Evolutionary conservation across 92 coral and sea anemone species (phyloP), one percentile per base, ranked within the genome.

Genomic region (Epizoanthus fatuus): DNA sequence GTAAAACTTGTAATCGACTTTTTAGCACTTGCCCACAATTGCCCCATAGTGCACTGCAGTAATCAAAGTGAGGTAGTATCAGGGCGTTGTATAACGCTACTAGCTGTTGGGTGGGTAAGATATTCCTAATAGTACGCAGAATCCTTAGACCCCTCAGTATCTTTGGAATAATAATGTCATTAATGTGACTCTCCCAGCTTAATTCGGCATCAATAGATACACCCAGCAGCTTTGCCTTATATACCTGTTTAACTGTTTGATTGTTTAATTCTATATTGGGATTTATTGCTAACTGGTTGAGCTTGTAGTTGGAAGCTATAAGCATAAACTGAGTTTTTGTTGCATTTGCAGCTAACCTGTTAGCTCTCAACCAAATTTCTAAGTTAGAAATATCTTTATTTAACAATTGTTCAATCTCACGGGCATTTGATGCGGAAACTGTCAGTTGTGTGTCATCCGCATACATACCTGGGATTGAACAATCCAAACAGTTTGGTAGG

Each of bases 401-500:
- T 56, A 56, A 56, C 62, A 56, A 56, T 2, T 14, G 62, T 74
- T 87, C 68, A 44, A 81, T 72, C 54, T 42, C 81, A 66, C 17
- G 60, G 55, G 55, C 53, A 64, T 63, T 49, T 40, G 79, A 70
- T 69, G 87, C 76, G 29, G 76, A 39, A 35, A 73, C 35, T 47
- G 84, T 86, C 58, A 86, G 72, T 19, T 54, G 64, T 15, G 77
- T 86, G 70, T 86, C 84, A 47, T 85, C 89, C 53, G 89, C 89
- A 63, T 74, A 75, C 89, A 85, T 85, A 74, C 75, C 56, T 45
- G 88, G 60, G 63, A 51, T 42, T 58, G 62, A 47, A 13, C 29
- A 4, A 32, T 52, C 56, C 49, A 78, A 75, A 67, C 85, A 86
- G 60, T 86, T 62, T 39, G 90, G 91, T 29, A 81, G 59, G 55